phyloP scores from a whole-genome alignment of 1,140 invertebrate genomes.

The Centruroides vittatus region DNA sequence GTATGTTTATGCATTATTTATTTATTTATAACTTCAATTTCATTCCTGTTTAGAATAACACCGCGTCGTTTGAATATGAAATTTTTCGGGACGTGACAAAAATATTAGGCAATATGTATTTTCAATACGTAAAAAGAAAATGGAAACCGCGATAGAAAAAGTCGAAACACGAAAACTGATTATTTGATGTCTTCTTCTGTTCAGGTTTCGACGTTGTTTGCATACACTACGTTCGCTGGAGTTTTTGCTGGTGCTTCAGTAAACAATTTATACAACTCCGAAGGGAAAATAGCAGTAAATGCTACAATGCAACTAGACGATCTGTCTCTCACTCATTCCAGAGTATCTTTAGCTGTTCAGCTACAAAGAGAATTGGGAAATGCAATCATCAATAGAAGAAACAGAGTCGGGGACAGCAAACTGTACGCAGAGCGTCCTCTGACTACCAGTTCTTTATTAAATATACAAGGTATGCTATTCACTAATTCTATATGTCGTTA shows the following conservation, averaged over 20 bases:
- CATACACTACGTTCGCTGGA: constrained; percentile 36
- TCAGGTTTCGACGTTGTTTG: constrained; percentile 4
- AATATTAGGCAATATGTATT: no score
- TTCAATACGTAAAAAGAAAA: no score
- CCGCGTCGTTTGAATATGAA: no score
- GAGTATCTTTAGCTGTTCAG: constrained; percentile 47
- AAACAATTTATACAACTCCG: constrained; percentile 59
- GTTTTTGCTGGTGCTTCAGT: constrained; percentile 64
- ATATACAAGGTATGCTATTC: no score
- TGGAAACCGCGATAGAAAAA: no score
- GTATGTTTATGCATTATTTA: constrained; percentile 31
- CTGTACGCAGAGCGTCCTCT: constrained; percentile 63
- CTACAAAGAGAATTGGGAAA: constrained; percentile 65
- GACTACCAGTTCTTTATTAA: constrained; percentile 35
- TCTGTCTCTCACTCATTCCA: constrained; percentile 37
- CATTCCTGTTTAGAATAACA: no score
- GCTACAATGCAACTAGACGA: constrained; percentile 54
- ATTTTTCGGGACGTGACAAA: no score
- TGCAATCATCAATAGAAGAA: constrained; percentile 37
- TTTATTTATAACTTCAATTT: no score
- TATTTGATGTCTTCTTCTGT: no score
- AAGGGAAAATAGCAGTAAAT: constrained; percentile 56
- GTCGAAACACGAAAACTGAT: no score
- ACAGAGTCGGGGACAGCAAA: constrained; percentile 70
- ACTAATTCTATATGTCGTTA: no score